phyloP scores from a whole-genome alignment of 2,888 invertebrate species.

The Diarsia brunnea region DNA sequence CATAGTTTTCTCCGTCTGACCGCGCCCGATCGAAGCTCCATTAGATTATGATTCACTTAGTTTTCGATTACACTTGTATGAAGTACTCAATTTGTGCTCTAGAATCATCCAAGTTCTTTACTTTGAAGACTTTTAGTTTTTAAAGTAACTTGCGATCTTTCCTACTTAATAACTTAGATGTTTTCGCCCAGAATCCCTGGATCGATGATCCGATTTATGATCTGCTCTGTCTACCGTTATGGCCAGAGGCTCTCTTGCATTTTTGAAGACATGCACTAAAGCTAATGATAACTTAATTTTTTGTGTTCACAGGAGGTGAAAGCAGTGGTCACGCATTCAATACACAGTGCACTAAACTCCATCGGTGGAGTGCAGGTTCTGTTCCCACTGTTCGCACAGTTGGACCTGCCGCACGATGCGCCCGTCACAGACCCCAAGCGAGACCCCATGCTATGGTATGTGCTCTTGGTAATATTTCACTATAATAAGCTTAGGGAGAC shows the following conservation, averaged over 20 bases:
- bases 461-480: constrained; percentile 49
- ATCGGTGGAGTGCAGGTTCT: constrained; percentile 99
- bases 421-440: constrained; percentile 95
- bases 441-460: constrained; percentile 97
- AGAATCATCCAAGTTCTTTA: constrained; percentile 35
- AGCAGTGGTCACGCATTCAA: constrained; percentile 99
- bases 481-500: constrained; percentile 13
- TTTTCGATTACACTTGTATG: constrained; percentile 33
- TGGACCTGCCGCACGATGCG: constrained; percentile 97
- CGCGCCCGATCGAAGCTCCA: constrained; percentile 33
- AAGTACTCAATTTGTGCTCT: constrained; percentile 14
- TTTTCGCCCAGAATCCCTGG: not conserved
- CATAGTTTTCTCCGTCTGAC: constrained; percentile 30
- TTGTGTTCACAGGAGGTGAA: constrained; percentile 96
- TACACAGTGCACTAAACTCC: constrained; percentile 99
- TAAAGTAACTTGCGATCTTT: not conserved
- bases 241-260: not conserved
- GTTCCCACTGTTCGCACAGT: constrained; percentile 99
- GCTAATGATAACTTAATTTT: not conserved
- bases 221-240: not conserved
- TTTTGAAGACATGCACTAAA: not conserved
- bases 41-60: constrained; percentile 34
- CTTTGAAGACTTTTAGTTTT: not conserved
- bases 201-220: not conserved
- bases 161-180: not conserved